Percentiles rank a stretch among this genome's conserved stretches.
Conservation (phyloP, 2,113 vertebrate genomes). For the Rhinichthys klamathensis region DNA sequence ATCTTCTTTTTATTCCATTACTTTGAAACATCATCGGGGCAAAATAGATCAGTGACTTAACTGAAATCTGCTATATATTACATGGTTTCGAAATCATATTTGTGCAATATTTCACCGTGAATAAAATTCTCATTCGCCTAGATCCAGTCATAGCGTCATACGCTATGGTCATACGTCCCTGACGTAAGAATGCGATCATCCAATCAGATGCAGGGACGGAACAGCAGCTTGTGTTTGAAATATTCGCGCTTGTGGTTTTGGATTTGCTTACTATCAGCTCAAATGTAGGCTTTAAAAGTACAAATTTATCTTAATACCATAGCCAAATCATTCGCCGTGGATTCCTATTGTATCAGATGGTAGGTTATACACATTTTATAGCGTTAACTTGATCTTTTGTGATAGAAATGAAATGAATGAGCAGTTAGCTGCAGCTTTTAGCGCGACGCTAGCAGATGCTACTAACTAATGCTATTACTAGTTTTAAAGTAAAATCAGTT, state of each 20-base stretch:
- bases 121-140: neutral
- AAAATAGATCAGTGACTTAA: neutral
- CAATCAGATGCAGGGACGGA: constrained; percentile 65
- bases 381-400: neutral
- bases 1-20: too few species aligned
- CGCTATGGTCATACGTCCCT: too few species aligned
- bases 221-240: constrained; percentile 72
- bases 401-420: constrained; percentile 1
- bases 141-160: neutral
- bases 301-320: neutral
- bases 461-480: neutral
- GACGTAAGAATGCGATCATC: constrained; percentile 12
- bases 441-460: neutral
- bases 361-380: constrained; percentile 14
- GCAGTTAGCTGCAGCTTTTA: constrained; percentile 21
- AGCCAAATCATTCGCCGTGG: neutral
- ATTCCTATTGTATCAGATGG: constrained; percentile 15
- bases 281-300: neutral
- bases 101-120: neutral
- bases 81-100: neutral
- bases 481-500: neutral
- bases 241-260: constrained; percentile 65
- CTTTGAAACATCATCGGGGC: neutral
- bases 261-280: neutral
- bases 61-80: neutral